Evolutionary conservation across 2,888 invertebrate genomes (phyloP).

Genomic region (Sinelater perroti): DNA sequence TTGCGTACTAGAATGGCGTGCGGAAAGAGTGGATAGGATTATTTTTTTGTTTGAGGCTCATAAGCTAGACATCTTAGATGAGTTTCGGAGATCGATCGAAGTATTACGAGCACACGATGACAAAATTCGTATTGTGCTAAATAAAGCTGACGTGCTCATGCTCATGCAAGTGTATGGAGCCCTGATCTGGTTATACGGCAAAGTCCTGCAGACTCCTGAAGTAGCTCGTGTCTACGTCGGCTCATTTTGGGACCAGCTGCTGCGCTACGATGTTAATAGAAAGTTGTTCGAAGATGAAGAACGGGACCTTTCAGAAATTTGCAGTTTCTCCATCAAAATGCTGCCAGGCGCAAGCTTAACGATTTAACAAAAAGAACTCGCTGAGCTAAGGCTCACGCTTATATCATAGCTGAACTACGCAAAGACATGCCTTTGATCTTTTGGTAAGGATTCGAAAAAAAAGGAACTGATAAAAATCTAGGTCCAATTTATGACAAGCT

Average conservation of each 20-base stretch:
- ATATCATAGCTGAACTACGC: constrained; percentile 91
- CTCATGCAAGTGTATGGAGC: constrained; percentile 99
- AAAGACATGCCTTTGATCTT: constrained; percentile 98
- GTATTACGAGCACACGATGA: constrained; percentile 95
- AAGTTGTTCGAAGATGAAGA: constrained; percentile 94
- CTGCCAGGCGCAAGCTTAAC: constrained; percentile 95
- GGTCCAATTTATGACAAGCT: constrained; percentile 89
- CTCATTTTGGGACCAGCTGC: constrained; percentile 98
- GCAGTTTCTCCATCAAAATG: constrained; percentile 94
- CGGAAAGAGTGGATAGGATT: constrained; percentile 97
- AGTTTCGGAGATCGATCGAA: constrained; percentile 96
- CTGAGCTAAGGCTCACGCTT: constrained; percentile 97
- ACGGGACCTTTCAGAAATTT: constrained; percentile 95
- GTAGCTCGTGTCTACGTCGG: constrained; percentile 98
- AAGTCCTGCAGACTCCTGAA: constrained; percentile 97
- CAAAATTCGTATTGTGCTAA: constrained; percentile 96
- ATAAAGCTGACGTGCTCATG: constrained; percentile 99
- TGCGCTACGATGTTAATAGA: constrained; percentile 93
- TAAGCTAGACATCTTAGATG: constrained; percentile 98
- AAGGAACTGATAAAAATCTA: constrained; percentile 94
- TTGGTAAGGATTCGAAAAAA: constrained; percentile 97
- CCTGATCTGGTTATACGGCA: constrained; percentile 99
- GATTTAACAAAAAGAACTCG: constrained; percentile 97
- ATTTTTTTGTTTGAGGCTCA: constrained; percentile 98
- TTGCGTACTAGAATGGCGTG: constrained; percentile 98